Evolutionary conservation across 2,797 vertebrate species (phyloP), one percentile per base, ranked within the genome.

Genomic region (Delichon dasypus): DNA sequence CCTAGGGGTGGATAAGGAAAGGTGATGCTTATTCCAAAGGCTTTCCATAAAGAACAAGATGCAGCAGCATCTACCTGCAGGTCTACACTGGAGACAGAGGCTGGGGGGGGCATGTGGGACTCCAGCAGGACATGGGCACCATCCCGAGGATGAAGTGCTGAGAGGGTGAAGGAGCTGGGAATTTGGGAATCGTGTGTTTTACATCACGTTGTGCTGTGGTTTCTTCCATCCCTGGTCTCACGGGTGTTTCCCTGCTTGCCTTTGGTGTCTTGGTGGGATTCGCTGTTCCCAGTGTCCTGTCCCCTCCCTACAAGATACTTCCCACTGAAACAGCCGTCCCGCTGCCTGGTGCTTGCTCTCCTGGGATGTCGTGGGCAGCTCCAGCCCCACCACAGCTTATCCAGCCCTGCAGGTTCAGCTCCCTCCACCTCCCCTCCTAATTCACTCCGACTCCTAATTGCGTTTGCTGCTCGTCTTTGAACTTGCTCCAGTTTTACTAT

Each of bases 401-500:
- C 89, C 88, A 88, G 93, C 85, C 40, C 0, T 62, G 60, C 94
- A 48, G 70, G 88, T 95, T 95, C 2, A 0, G 47, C 90, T 75
- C 60, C 62, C 30, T 71, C 44, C 74, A 57, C 78, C 89, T 92
- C 87, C 68, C 87, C 67, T 90, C 66, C 62, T 77, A 71, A 60
- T 80, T 91, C 74, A 42, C 83, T 90, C 36, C 74, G 21, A 42
- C 55, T 88, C 86, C 66, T 95, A 85, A 94, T 94, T 93, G 77
- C 5, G 0, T 81, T 95, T 79, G 83, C 88, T 94, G 90, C 94
- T 95, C 2, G 53, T 73, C 93, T 96, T 96, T 95, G 93, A 94
- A 91, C 90, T 86, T 42, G 76, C 93, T 96, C 91, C 91, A 94
- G 85, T 91, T 94, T 70, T 71, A 29, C 93, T 94, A 84, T 94